These are phyloP conservation scores for Papilio glaucus DNA, from an alignment of 1,140 invertebrate species.

Conservation along the genomic window DNA sequence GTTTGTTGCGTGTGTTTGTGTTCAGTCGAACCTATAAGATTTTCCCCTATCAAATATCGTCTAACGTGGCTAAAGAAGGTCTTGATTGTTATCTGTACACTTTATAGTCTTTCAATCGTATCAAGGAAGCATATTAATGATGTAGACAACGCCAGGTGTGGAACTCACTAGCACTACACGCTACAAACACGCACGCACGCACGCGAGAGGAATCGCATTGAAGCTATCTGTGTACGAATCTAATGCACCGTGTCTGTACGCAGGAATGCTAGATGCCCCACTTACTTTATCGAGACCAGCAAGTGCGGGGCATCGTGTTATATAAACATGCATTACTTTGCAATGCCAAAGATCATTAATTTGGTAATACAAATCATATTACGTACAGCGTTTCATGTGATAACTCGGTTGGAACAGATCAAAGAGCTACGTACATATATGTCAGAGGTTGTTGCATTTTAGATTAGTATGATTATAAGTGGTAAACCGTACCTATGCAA, in stretches of 20 bases:
- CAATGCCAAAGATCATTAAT: neutral
- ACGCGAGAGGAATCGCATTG: neutral
- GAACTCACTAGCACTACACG: no score
- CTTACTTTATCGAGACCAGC: constrained; percentile 7
- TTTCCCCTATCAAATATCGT: no score
- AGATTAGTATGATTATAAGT: no score
- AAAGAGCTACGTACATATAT: neutral
- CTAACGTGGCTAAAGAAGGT: neutral
- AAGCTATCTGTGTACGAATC: neutral
- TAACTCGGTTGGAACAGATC: neutral
- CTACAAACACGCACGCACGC: neutral
- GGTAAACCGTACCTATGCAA: no score
- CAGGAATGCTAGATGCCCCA: constrained; percentile 8
- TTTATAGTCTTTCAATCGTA: neutral
- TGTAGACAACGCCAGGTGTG: neutral
- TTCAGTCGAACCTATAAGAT: no score
- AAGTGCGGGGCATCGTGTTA: neutral
- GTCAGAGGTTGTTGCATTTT: no score
- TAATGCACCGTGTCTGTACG: constrained; percentile 1
- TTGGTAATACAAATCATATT: neutral
- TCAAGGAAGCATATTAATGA: neutral
- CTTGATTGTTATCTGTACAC: neutral
- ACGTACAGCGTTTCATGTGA: neutral
- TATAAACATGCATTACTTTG: neutral
- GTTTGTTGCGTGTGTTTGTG: neutral